Base-by-base conservation (phyloP, 2,888 invertebrate species). In the Cepaea hortensis region DNA sequence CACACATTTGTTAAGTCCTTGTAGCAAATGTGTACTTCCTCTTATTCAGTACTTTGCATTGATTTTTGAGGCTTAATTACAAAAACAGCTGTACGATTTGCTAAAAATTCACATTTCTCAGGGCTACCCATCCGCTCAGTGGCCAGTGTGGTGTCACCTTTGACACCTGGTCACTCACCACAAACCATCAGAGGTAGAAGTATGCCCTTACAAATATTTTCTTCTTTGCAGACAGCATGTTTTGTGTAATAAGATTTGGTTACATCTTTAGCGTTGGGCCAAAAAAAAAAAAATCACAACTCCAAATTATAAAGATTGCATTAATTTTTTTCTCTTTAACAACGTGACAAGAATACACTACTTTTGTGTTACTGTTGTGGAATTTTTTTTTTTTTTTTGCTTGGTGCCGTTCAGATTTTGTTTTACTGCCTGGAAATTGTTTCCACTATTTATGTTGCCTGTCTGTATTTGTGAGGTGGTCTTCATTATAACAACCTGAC, bases 161-260 rank as follows among this genome's bases (percentile, higher is more conserved):
- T 87, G 86, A 87, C 87, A 84, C 81, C 84, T 84, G 84, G 87
- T 84, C 87, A 87, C 68, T 77, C 84, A 72, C 83, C 87, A 84
- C 87, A 87, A 83, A 87, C 84, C 84, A 84, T 87, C 84, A 87
- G 80, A 87, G 87, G 87, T 87, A 87, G 87, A 50, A 87, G 84
- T 87, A 87, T 87, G 62, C 9, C 72, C 61, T 80, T 82, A 55
- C 55, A 62, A 61, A 6, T 70, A 70, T 85, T 73, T 85, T 46
- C n/a, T 62, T 48, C 62, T 76, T 76, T 20, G 35, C n/a, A 18
- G 6, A 46, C 62, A 62, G 79, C 79, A 79, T 79, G 79, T 35
- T 62, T 15, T 62, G 62, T 62, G 15, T 55, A 23, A 50, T 55
- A 23, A n/a, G 11, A 50, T 75, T 46, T 7, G 35, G 46, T 75